Conservation (phyloP, 2,113 vertebrate species). For the Raja brachyura region DNA sequence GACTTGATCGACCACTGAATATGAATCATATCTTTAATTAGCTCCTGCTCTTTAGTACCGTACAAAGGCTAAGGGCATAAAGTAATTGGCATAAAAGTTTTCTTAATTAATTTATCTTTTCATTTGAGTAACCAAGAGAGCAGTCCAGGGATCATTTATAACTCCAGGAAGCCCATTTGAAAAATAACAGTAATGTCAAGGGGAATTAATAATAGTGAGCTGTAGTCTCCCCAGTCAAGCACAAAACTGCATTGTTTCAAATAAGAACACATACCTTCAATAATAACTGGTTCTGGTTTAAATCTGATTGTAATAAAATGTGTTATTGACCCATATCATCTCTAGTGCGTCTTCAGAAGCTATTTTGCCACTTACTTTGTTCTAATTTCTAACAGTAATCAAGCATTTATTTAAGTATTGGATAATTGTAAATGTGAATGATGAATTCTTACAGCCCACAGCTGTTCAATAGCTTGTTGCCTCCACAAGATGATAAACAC, state of each 20-base stretch:
- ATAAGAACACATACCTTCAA: slow-evolving; percentile 41
- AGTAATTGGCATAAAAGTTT: slow-evolving; percentile 89
- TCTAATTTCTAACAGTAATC: slow-evolving; percentile 73
- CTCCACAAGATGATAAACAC: not conserved
- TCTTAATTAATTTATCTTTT: slow-evolving; percentile 93
- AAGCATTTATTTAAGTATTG: slow-evolving; percentile 81
- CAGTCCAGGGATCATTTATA: slow-evolving; percentile 83
- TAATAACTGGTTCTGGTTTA: slow-evolving; percentile 22
- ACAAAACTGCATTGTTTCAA: slow-evolving; percentile 65
- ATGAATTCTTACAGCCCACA: slow-evolving; percentile 50
- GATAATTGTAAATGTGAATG: slow-evolving; percentile 70
- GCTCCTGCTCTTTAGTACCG: slow-evolving; percentile 74
- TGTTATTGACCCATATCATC: slow-evolving; percentile 76
- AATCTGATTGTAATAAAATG: slow-evolving; percentile 51
- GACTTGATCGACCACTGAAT: slow-evolving; percentile 74
- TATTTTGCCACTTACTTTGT: slow-evolving; percentile 68
- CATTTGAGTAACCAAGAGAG: slow-evolving; percentile 72
- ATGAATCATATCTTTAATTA: slow-evolving; percentile 88
- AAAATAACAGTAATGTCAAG: slow-evolving; percentile 60
- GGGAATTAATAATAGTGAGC: slow-evolving; percentile 69
- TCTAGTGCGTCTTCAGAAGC: slow-evolving; percentile 72
- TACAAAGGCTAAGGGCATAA: slow-evolving; percentile 80
- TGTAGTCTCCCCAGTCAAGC: slow-evolving; percentile 63
- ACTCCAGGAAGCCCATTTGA: slow-evolving; percentile 68
- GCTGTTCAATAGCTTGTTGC: not conserved